Conservation (phyloP, 2,113 vertebrate genomes). For the Mohoua ochrocephala region DNA sequence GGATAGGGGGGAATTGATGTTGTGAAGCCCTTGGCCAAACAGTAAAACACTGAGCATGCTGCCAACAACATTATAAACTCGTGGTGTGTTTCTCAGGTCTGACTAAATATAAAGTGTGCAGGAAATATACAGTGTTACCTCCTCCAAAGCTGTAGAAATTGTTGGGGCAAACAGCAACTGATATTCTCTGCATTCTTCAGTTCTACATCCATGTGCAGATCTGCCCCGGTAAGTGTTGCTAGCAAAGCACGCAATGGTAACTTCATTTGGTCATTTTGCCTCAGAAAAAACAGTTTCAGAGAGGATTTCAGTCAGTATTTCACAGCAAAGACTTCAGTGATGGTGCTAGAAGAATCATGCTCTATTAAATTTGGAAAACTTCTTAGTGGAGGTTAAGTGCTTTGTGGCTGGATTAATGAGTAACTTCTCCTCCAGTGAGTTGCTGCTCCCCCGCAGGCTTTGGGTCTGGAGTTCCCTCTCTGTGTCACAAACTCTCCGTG, state of each 20-base stretch:
- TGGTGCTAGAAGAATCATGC: not conserved
- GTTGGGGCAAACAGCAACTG: not conserved
- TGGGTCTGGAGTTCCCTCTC: conserved; percentile 10
- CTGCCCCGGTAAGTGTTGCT: not conserved
- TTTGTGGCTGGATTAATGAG: conserved; percentile 65
- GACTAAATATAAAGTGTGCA: not conserved
- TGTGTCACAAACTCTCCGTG: not conserved
- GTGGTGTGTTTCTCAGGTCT: not conserved
- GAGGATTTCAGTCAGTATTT: not conserved
- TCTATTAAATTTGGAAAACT: not conserved
- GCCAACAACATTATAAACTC: not conserved
- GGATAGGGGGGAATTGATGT: too few species aligned
- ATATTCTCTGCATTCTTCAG: not conserved
- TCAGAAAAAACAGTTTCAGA: not conserved
- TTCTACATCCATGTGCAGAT: not conserved
- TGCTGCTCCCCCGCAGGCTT: not conserved
- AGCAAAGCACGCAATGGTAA: not conserved
- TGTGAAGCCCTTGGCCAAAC: not conserved
- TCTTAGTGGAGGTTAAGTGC: not conserved
- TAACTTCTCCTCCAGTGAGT: conserved; percentile 54
- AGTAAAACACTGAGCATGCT: not conserved
- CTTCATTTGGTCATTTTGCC: not conserved
- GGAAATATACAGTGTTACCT: not conserved
- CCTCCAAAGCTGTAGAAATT: not conserved
- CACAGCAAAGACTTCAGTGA: not conserved